These are phyloP conservation scores for Eupeodes luniger DNA, from an alignment of 2,888 invertebrate species.

Conservation along the genomic window DNA sequence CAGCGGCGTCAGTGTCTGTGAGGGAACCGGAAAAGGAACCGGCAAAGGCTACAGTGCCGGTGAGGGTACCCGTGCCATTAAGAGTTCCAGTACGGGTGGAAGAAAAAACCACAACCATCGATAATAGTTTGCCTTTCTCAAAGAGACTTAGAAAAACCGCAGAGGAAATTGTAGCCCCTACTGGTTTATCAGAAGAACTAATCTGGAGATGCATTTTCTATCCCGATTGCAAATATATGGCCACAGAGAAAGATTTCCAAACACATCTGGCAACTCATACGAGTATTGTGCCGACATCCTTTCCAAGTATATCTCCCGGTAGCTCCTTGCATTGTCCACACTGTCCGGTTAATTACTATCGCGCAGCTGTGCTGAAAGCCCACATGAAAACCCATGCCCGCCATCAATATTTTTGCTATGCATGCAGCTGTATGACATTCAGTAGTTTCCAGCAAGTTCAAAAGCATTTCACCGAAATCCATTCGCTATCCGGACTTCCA, in stretches of 20 bases:
- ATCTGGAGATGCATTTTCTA: constrained; percentile 58
- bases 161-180: constrained; percentile 73
- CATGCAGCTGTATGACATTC: constrained; percentile 85
- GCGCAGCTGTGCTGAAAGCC: constrained; percentile 83
- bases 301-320: constrained; percentile 63
- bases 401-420: constrained; percentile 86
- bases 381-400: constrained; percentile 87
- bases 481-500: constrained; percentile 83
- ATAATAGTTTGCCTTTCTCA: background rate
- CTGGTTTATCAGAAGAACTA: constrained; percentile 77
- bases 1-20: background rate
- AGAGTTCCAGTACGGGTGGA: background rate
- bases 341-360: constrained; percentile 72
- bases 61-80: too few species aligned
- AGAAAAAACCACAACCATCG: background rate
- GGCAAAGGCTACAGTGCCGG: background rate
- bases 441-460: constrained; percentile 79
- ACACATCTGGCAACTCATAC: constrained; percentile 79
- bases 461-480: constrained; percentile 86
- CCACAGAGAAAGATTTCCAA: constrained; percentile 78
- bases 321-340: constrained; percentile 78
- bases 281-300: constrained; percentile 40
- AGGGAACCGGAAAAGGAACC: too few species aligned
- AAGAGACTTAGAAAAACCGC: constrained; percentile 76
- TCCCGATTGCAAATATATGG: constrained; percentile 77